Conservation (phyloP, 2,113 vertebrate genomes). For the Gavia stellata region DNA sequence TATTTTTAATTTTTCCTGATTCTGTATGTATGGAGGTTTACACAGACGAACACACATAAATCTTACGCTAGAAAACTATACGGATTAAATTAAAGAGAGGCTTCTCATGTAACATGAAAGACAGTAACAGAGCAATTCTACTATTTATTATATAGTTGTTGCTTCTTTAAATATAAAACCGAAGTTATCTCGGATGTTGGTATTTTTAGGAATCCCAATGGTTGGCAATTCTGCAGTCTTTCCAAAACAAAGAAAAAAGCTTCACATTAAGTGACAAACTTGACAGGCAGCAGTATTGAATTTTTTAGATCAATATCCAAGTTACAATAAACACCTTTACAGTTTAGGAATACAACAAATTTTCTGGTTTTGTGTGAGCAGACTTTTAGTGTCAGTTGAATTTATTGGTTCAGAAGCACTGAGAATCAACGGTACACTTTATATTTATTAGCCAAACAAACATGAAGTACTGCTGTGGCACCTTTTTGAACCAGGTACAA, state of each 20-base stretch:
- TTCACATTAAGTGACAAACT: background rate
- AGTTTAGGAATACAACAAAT: background rate
- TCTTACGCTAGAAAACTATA: background rate
- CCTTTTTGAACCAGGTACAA: background rate
- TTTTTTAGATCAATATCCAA: background rate
- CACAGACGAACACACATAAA: background rate
- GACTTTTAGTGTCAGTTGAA: background rate
- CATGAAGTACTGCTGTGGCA: background rate
- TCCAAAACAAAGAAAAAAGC: background rate
- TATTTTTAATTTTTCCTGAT: background rate
- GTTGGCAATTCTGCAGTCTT: background rate
- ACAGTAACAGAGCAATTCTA: background rate
- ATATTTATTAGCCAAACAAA: slow-evolving; percentile 42
- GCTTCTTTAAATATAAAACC: background rate
- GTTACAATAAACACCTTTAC: background rate
- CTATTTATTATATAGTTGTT: background rate
- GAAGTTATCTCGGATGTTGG: background rate
- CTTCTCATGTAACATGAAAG: background rate
- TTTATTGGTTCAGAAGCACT: background rate
- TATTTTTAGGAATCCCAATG: background rate
- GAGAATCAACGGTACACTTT: background rate
- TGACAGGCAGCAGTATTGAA: background rate
- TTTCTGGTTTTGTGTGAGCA: background rate
- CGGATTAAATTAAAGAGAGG: background rate
- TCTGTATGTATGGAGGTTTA: background rate